Evolutionary conservation across 1,140 invertebrate species (phyloP).

Genomic region (Calephelis virginiensis): DNA sequence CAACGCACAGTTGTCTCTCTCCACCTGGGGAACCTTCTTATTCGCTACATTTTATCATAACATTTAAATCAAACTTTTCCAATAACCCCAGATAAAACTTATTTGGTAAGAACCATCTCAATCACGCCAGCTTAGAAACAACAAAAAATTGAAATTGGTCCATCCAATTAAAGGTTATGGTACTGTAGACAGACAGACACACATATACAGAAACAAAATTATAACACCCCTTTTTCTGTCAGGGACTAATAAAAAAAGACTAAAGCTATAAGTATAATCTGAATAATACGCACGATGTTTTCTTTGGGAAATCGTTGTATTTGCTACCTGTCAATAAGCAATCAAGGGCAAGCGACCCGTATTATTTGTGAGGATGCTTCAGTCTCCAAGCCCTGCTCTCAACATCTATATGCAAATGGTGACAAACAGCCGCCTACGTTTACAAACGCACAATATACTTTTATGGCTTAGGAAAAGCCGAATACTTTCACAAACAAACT

Average conservation of each 20-base stretch:
- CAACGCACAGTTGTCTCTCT: no score
- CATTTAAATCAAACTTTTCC: no score
- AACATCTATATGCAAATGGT: conserved; percentile 73
- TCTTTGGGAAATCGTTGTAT: conserved; percentile 3
- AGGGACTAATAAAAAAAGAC: not conserved
- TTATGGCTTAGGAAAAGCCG: conserved; percentile 70
- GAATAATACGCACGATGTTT: not conserved
- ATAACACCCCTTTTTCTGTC: no score
- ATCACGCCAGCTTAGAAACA: no score
- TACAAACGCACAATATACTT: conserved; percentile 76
- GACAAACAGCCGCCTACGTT: conserved; percentile 71
- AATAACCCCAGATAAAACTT: no score
- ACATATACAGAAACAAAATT: no score
- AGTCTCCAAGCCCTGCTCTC: conserved; percentile 34
- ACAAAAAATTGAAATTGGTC: no score
- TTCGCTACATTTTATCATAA: no score
- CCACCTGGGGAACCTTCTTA: no score
- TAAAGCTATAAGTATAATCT: not conserved
- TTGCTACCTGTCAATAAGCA: conserved; percentile 23
- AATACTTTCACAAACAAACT: conserved; percentile 40
- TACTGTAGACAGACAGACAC: no score
- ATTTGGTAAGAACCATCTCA: no score
- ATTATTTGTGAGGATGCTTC: conserved; percentile 33
- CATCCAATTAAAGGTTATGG: no score
- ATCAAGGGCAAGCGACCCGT: conserved; percentile 30